phyloP scores from a whole-genome alignment of 1,140 invertebrate species.

The Bombus confusus region DNA sequence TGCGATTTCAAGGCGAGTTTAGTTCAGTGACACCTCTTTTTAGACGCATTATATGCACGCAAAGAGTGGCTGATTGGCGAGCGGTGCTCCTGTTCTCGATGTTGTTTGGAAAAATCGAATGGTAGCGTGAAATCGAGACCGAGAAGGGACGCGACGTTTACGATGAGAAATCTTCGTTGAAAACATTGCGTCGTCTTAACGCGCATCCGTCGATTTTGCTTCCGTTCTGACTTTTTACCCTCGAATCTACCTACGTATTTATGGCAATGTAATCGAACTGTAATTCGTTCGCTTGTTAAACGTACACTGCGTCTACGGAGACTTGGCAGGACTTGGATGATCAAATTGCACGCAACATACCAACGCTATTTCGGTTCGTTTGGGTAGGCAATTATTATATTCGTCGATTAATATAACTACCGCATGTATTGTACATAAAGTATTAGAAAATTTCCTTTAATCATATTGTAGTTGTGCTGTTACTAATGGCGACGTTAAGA shows the following conservation, averaged over 20 bases:
- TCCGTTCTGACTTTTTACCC: too few relatives aligned
- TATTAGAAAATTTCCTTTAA: not conserved
- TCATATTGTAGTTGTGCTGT: not conserved
- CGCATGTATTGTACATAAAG: too few relatives aligned
- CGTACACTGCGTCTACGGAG: not conserved
- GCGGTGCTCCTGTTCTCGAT: conserved; percentile 26
- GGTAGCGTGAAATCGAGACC: not conserved
- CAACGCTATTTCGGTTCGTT: too few relatives aligned
- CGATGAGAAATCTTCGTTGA: not conserved
- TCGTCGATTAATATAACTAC: too few relatives aligned
- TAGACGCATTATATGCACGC: conserved; percentile 50
- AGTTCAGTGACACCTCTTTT: conserved; percentile 63
- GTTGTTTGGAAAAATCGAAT: conserved; percentile 26
- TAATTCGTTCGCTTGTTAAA: not conserved
- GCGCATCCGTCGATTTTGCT: not conserved
- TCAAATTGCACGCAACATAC: not conserved
- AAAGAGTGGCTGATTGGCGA: conserved; percentile 13
- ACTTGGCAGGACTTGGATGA: too few relatives aligned
- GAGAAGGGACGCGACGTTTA: conserved; percentile 5
- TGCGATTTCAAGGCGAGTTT: conserved; percentile 51
- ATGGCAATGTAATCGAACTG: not conserved
- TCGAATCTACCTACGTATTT: not conserved
- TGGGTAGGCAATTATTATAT: too few relatives aligned
- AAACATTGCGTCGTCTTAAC: not conserved
- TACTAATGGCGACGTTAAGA: not conserved